Base-by-base conservation (phyloP, 2,797 vertebrate genomes). In the Leuciscus waleckii region DNA sequence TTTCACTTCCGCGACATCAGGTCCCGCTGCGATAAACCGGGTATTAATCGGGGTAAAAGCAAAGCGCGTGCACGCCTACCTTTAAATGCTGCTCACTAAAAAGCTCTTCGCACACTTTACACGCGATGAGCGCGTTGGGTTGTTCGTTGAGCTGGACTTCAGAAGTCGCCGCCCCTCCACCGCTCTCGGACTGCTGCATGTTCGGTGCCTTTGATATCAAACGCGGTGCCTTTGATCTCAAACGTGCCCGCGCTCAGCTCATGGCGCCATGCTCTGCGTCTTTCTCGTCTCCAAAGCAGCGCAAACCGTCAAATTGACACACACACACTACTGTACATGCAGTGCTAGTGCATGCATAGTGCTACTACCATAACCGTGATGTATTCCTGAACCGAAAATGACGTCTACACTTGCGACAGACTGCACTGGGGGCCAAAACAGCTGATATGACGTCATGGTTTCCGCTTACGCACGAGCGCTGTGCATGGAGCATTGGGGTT, bases 101-200 rank as follows among this genome's bases (percentile, higher is more conserved):
- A 56, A 95, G 80, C 46, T 94, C 93, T 51, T 95, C 93, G 0
- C 92, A 87, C 1, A 95, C 94, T 90, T 92, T 96, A 63, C 94
- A 96, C 37, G 95, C 94, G 58, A 96, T 95, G 49, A 96, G 92
- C 35, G 95, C 95, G 90, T 95, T 93, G 0, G 94, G 93, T 1
- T 95, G 86, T 11, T 94, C 94, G 2, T 91, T 95, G 14, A 96
- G 93, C 88, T 94, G 90, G 54, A 96, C 95, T 3, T 94, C 93
- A 0, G 95, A 91, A 8, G 93, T 92, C 43, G 93, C 93, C 88
- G 94, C 92, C 71, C 89, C 92, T 0, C 68, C 80, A 7, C 88
- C 89, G 4, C 90, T 90, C 85, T 90, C 91, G 1, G 91, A 68
- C 75, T 90, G 88, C 91, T 95, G 94, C 94, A 95, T 95, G 29